Evolutionary conservation across 1,140 invertebrate genomes (phyloP), one percentile per base, ranked within the genome.

Genomic region (Leguminivora glycinivorella): DNA sequence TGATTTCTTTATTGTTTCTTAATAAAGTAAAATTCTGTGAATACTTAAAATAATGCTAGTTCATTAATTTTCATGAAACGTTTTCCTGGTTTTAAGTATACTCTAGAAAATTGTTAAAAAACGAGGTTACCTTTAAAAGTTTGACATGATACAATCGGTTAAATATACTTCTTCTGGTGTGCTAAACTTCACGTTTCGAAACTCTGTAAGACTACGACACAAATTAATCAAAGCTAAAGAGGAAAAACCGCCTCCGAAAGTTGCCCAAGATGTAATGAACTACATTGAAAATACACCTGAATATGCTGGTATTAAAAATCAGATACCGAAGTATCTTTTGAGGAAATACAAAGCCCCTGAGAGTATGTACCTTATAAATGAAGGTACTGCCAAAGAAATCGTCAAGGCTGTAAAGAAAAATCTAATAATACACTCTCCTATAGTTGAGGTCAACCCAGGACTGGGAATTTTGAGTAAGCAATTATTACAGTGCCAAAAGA

Each of bases 361-460:
- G 70, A 88, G 79, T 68, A 88, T 91, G 87, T 91, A 91, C 71
- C 76, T 91, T 70, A 91, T 91, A 60, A 88, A 91, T 71, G 77
- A 75, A 31, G 81, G 88, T 34, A 88, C 92, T 14, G 93, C 92
- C 7, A 82, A 85, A 58, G 72, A 80, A 69, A 92, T 93, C 66
- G 76, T 75, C 43, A 67, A 79, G 72, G 74, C 76, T 72, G 26
- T 88, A 67, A 73, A 80, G 75, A 72, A 80, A 70, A 29, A 87
- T 77, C 72, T 87, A 76, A 70, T 79, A 66, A 72, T 76, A 68
- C 67, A 80, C 67, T 75, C 77, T 56, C 76, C 93, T 69, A 81
- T 93, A 19, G 75, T 93, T 34, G 93, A 93, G 84, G 82, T 93
- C 0, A 93, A 93, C 80, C 93, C 93, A 1, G 93, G 93, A 0